Evolutionary conservation across 2,113 vertebrate species (phyloP).

Genomic region (Cygnus buccinator): DNA sequence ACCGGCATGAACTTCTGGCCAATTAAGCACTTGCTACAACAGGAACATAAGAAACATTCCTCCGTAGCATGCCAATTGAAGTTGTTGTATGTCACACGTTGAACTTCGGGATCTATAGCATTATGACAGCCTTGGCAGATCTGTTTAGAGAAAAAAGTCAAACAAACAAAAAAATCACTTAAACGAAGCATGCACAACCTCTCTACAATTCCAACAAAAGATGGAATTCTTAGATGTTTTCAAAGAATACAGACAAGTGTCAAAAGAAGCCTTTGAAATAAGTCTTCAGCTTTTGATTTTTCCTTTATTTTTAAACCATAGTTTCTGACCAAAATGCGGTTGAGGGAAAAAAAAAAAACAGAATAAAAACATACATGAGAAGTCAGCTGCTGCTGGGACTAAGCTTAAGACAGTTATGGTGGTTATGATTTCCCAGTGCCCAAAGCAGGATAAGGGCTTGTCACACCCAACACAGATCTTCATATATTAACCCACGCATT

Average conservation of each 20-base stretch:
- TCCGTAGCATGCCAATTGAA: conserved; percentile 91
- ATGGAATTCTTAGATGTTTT: background rate
- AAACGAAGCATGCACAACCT: background rate
- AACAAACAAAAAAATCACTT: background rate
- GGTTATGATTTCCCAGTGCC: background rate
- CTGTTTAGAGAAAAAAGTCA: conserved; percentile 72
- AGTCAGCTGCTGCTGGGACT: background rate
- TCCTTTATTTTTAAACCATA: background rate
- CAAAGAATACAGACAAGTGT: background rate
- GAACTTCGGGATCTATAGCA: conserved; percentile 92
- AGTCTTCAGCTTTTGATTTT: background rate
- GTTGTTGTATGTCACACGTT: conserved; percentile 90
- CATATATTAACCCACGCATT: background rate
- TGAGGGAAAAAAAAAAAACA: background rate
- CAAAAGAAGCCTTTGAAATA: background rate
- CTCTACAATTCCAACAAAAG: background rate
- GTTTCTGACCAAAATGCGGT: background rate
- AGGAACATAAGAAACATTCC: conserved; percentile 92
- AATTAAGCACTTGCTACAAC: conserved; percentile 91
- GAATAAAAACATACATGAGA: background rate
- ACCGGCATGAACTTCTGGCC: conserved; percentile 93
- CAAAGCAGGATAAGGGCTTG: background rate
- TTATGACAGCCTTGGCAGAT: conserved; percentile 88
- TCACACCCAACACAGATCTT: background rate
- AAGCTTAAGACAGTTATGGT: background rate